Evolutionary conservation across 2,797 vertebrate species (phyloP), one percentile per base, ranked within the genome.

Genomic region (Sebastes matsubarae): DNA sequence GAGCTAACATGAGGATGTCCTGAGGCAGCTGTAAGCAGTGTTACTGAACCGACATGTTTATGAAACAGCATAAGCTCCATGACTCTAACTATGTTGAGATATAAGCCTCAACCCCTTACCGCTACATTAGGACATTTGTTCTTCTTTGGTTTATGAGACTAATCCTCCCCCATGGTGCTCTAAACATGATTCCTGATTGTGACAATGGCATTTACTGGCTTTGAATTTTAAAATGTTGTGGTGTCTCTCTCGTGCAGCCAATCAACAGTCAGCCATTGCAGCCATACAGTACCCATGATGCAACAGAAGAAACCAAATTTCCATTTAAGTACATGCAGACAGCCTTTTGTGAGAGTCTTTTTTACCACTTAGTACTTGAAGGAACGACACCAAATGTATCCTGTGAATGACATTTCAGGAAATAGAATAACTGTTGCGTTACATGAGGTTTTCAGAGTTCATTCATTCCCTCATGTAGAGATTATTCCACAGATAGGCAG

Each of bases 11-110:
- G 25, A 85, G 57, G 59, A 87, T 79, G 70, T 87, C 67, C 67
- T 76, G 59, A 27, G 10, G 22, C 42, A 69, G 61, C 57, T 30
- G 27, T 63, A 22, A 72, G 36, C 14, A 74, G 36, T 50, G 10
- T 74, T 72, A 74, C 29, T 77, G 57, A 83, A 82, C 20, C 5
- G 61, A 84, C 67, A 30, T 79, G 83, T 93, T 93, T 89, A 87
- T 82, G 77, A 85, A 63, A 74, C 61, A 81, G 59, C 77, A 82
- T 81, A 79, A 75, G 50, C 75, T 71, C 38, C 8, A 68, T 22
- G 8, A 58, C 46, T 65, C 3, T 36, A 58, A 83, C 25, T 8
- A 38, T 69, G 66, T 14, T 72, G 32, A 83, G 38, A 73, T 60
- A 83, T 60, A 60, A 74, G 52, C 77, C 50, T 76, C 29, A 76